phyloP scores from a whole-genome alignment of 2,113 vertebrate genomes.

The Corvus cornix region DNA sequence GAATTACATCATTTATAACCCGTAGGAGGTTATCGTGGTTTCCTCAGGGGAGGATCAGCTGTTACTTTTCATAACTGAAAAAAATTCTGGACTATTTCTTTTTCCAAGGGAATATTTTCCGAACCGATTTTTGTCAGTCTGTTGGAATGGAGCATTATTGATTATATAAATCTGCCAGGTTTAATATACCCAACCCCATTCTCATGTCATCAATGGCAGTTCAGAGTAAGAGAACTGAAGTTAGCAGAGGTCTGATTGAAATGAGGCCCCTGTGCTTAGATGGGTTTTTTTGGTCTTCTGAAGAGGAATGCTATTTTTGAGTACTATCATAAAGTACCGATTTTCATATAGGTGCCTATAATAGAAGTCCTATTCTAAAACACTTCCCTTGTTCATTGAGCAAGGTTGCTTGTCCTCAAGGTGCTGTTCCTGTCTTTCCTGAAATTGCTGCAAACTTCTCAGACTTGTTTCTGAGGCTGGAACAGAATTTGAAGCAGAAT shows the following conservation, averaged over 20 bases:
- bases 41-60: constrained; percentile 72
- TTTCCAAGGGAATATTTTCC: not conserved
- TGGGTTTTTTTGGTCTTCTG: not conserved
- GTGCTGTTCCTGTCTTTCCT: not conserved
- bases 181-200: not conserved
- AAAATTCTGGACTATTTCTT: not conserved
- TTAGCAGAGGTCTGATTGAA: not conserved
- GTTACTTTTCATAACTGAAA: constrained; percentile 58
- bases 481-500: not conserved
- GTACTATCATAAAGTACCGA: not conserved
- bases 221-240: not conserved
- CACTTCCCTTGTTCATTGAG: not conserved
- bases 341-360: not conserved
- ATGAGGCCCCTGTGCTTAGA: not conserved
- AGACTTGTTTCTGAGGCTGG: not conserved
- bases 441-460: not conserved
- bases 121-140: not conserved
- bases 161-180: not conserved
- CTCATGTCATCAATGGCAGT: not conserved
- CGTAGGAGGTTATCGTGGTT: constrained; percentile 72
- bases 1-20: constrained; percentile 69
- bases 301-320: not conserved
- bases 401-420: not conserved
- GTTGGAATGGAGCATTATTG: not conserved
- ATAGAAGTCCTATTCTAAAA: not conserved